A percentile compares a stretch with the other conserved stretches of the same genome.
These are phyloP conservation scores for Melanotaenia duboulayi DNA, from an alignment of 2,113 vertebrate species.

Conservation along the genomic window DNA sequence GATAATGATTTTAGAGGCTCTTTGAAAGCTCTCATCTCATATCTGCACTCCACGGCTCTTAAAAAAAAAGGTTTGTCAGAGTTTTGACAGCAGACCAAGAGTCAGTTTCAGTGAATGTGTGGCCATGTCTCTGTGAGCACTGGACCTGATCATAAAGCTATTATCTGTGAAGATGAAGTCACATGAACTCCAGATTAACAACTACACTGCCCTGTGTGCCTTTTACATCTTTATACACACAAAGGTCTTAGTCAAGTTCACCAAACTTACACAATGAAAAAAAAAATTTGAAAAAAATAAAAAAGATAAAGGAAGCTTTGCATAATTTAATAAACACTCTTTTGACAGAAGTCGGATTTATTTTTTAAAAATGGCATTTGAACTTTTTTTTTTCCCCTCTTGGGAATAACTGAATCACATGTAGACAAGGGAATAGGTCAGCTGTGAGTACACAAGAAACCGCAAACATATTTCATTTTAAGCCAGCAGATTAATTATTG, in stretches of 20 bases:
- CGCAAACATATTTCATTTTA: constrained; percentile 34
- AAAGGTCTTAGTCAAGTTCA: not conserved
- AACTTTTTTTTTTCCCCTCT: constrained; percentile 37
- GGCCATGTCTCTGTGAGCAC: constrained; percentile 25
- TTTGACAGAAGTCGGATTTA: constrained; percentile 49
- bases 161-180: constrained; percentile 37
- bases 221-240: not conserved
- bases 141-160: constrained; percentile 57
- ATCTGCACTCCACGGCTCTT: constrained; percentile 20
- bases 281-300: not conserved
- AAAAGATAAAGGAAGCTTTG: constrained; percentile 22
- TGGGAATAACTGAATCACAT: constrained; percentile 46
- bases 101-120: constrained; percentile 36
- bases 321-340: constrained; percentile 1
- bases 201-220: not conserved
- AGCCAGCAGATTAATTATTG: constrained; percentile 30
- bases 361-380: constrained; percentile 48
- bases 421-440: constrained; percentile 62
- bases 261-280: not conserved
- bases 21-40: constrained; percentile 39
- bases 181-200: constrained; percentile 20
- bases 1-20: not conserved
- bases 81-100: constrained; percentile 34
- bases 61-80: constrained; percentile 50
- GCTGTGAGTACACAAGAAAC: constrained; percentile 41